Conservation (phyloP, 2,888 invertebrate genomes). For the Bombylius major region DNA sequence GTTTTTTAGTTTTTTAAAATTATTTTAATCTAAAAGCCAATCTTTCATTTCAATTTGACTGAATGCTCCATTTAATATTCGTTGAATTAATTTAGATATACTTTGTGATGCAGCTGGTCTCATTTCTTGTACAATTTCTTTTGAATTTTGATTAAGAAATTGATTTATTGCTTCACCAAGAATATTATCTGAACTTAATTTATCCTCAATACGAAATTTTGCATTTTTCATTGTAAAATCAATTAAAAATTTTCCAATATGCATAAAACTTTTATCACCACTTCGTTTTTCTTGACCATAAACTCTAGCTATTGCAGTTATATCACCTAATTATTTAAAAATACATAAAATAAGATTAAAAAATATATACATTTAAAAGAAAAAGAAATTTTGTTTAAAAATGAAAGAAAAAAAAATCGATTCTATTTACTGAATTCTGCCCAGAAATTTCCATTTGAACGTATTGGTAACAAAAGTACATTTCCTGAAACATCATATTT, state of each 20-base stretch:
- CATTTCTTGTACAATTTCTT: slow-evolving; percentile 73
- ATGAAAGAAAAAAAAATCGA: background rate
- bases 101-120: slow-evolving; percentile 59
- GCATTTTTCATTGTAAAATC: slow-evolving; percentile 60
- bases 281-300: slow-evolving; percentile 52
- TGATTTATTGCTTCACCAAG: slow-evolving; percentile 75
- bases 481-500: slow-evolving; percentile 66
- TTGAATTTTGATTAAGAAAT: slow-evolving; percentile 66
- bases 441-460: slow-evolving; percentile 71
- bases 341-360: slow-evolving; percentile 1
- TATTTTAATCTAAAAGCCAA: slow-evolving; percentile 40
- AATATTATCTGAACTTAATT: slow-evolving; percentile 60
- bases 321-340: slow-evolving; percentile 45
- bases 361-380: background rate
- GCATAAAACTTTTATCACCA: slow-evolving; percentile 51
- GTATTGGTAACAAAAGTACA: slow-evolving; percentile 62
- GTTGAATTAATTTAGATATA: slow-evolving; percentile 60
- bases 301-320: slow-evolving; percentile 55
- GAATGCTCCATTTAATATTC: slow-evolving; percentile 60
- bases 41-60: slow-evolving; percentile 56
- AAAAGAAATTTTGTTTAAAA: background rate
- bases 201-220: slow-evolving; percentile 56
- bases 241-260: slow-evolving; percentile 50
- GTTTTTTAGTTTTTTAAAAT: background rate
- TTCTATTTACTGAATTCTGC: slow-evolving; percentile 56